phyloP scores from a whole-genome alignment of 2,113 vertebrate species.

The Amazona vittata region DNA sequence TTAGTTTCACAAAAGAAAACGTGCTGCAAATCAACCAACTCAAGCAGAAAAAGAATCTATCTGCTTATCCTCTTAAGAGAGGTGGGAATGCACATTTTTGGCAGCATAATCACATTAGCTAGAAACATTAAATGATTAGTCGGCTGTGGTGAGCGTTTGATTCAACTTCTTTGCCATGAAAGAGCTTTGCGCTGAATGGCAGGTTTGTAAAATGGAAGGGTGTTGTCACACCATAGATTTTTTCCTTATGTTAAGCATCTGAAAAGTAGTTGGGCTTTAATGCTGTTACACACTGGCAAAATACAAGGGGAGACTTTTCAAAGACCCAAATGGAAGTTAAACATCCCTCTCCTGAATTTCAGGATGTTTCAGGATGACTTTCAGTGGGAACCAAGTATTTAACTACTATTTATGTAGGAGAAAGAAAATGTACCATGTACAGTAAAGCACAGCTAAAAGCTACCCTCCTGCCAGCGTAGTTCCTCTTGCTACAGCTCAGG shows the following conservation, averaged over 20 bases:
- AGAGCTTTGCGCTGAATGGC: conserved; percentile 30
- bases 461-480: not conserved
- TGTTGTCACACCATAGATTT: not conserved
- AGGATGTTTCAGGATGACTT: not conserved
- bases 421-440: not conserved
- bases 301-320: not conserved
- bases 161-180: conserved; percentile 14
- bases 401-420: not conserved
- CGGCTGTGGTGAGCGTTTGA: not conserved
- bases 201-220: not conserved
- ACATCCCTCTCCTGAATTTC: not conserved
- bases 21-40: conserved; percentile 28
- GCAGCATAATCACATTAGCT: not conserved
- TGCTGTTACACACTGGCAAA: not conserved
- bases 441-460: not conserved
- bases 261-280: not conserved
- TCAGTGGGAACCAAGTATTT: not conserved
- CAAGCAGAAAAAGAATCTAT: conserved; percentile 43
- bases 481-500: not conserved
- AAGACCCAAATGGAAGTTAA: not conserved
- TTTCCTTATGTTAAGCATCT: not conserved
- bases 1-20: not conserved
- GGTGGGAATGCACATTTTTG: not conserved
- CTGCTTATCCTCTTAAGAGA: not conserved
- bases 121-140: conserved; percentile 37